Conservation (phyloP, 2,888 invertebrate species). For the Litoditis marina region DNA sequence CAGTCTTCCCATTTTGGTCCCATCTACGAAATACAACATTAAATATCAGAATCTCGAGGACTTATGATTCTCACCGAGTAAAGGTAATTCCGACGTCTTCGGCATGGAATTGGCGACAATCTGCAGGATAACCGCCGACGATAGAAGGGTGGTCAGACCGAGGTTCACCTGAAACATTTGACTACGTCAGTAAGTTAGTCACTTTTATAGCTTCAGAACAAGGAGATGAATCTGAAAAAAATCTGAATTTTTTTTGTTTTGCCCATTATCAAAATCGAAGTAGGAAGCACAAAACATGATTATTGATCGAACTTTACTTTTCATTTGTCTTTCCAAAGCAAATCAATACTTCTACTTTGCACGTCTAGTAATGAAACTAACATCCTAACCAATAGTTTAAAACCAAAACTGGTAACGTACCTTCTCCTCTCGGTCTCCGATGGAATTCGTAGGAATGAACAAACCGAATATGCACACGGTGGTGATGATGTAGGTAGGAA, state of each 20-base stretch:
- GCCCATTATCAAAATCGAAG: too few relatives aligned
- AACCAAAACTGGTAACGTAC: too few relatives aligned
- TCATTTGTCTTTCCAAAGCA: too few relatives aligned
- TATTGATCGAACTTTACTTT: too few relatives aligned
- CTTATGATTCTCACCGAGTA: conserved; percentile 28
- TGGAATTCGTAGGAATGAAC: conserved; percentile 39
- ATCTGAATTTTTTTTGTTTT: too few relatives aligned
- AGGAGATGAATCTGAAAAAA: background rate
- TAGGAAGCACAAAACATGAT: too few relatives aligned
- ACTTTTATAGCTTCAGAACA: background rate
- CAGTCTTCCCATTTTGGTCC: too few relatives aligned
- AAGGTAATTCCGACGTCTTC: conserved; percentile 40
- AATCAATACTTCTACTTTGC: too few relatives aligned
- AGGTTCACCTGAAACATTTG: conserved; percentile 28
- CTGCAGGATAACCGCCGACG: conserved; percentile 46
- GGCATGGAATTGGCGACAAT: conserved; percentile 49
- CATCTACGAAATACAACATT: too few relatives aligned
- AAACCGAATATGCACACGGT: conserved; percentile 42
- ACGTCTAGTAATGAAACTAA: too few relatives aligned
- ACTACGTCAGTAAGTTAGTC: background rate
- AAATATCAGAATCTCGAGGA: too few relatives aligned
- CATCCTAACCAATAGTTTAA: too few relatives aligned
- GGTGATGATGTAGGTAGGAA: conserved; percentile 45
- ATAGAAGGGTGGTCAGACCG: conserved; percentile 43
- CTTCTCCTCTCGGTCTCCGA: conserved; percentile 41